Evolutionary conservation across 2,113 vertebrate species (phyloP), one percentile per base, ranked within the genome.

Genomic region (Siniperca knerii): DNA sequence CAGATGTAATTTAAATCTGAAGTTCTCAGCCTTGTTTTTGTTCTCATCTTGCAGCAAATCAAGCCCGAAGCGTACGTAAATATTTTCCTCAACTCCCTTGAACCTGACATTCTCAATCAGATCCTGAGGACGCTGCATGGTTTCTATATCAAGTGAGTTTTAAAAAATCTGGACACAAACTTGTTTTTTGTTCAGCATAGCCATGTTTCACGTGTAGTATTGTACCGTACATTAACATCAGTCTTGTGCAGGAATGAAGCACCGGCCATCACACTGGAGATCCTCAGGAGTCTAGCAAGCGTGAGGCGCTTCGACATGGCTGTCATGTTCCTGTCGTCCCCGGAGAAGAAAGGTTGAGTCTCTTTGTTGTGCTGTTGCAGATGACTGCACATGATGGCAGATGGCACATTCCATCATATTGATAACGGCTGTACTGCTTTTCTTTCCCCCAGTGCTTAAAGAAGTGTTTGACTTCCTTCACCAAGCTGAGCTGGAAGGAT

Each of bases 291-390:
- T 58, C 95, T 99, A 1, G 96, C 97, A 20, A 94, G 96, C 48
- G 94, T 98, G 77, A 96, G 93, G 90, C 96, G 98, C 83, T 99
- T 99, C 93, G 95, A 98, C 94, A 98, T 99, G 97, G 97, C 97
- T 1, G 94, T 99, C 78, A 98, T 99, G 98, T 98, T 99, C 94
- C 97, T 99, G 97, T 97, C 97, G 4, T 85, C 94, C 20, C 54
- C 95, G 4, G 98, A 99, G 93, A 98, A 96, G 93, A 97, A 96
- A 96, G 94, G 98, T 99, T 85, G 90, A 16, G 46, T 54, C 2
- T 46, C 1, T 66, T 18, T 20, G 21, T 33, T 21, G 8, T 18
- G 1, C 33, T 4, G 7, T 23, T 35, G 18, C 10, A 9, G 16
- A 9, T 1, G 1, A 29, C 29, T 29, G 29, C 29, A 29, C 29